Conservation (phyloP, 2,113 vertebrate genomes). For the Setophaga kirtlandii region DNA sequence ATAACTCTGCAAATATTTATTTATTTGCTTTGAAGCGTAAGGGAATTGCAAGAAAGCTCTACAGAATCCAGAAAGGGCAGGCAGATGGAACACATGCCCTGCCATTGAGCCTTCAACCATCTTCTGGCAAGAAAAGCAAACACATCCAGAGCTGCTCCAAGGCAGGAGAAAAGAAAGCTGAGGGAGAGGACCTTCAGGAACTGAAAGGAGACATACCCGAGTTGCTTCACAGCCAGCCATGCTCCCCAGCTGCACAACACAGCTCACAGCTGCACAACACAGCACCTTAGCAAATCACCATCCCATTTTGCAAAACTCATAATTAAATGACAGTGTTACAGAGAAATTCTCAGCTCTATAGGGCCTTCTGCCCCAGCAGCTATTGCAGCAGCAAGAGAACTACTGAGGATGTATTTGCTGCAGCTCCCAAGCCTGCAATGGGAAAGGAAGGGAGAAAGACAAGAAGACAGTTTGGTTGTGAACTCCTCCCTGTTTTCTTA, state of each 20-base stretch:
- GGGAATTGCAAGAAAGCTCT: conserved; percentile 33
- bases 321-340: not conserved
- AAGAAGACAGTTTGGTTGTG: not conserved
- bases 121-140: conserved; percentile 25
- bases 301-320: not conserved
- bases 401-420: not conserved
- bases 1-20: conserved; percentile 76
- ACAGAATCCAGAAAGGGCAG: conserved; percentile 29
- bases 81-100: conserved; percentile 10
- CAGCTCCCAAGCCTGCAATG: not conserved
- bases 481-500: not conserved
- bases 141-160: not conserved
- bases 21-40: conserved; percentile 59
- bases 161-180: not conserved
- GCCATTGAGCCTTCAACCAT: not conserved
- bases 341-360: not conserved
- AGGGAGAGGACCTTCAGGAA: not conserved
- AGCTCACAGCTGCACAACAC: not conserved
- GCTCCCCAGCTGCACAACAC: not conserved
- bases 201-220: not conserved
- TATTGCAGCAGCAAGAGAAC: not conserved
- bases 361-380: not conserved
- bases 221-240: not conserved
- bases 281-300: not conserved
- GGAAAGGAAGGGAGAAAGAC: not conserved